phyloP scores from a whole-genome alignment of 2,113 vertebrate species.

The Charadrius vociferus region DNA sequence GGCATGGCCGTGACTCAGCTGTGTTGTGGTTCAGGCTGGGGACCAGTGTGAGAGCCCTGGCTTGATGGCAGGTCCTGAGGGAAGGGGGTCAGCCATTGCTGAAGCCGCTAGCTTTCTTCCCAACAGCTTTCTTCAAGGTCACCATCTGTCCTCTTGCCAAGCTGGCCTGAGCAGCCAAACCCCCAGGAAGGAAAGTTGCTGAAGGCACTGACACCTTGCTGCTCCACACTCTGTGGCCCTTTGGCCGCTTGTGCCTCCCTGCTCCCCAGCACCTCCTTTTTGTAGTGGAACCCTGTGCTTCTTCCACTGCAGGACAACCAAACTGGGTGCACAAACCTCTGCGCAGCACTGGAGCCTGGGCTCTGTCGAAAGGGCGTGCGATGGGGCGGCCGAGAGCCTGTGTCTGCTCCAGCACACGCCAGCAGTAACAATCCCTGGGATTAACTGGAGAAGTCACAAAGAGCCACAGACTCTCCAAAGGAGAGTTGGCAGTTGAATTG shows the following conservation, averaged over 20 bases:
- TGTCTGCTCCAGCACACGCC: rapidly evolving
- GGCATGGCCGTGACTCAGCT: background rate
- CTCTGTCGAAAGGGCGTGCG: rapidly evolving
- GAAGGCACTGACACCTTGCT: background rate
- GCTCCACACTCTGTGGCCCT: background rate
- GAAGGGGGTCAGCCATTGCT: background rate
- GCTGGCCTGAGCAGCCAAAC: background rate
- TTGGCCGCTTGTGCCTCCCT: background rate
- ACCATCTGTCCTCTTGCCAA: background rate
- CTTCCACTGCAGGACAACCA: background rate
- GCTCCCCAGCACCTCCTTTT: background rate
- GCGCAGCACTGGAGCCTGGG: background rate
- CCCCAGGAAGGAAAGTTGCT: background rate
- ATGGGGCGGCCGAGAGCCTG: background rate
- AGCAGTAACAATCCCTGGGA: background rate
- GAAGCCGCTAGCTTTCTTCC: background rate
- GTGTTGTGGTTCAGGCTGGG: background rate
- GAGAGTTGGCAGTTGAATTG: background rate
- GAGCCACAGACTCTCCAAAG: background rate
- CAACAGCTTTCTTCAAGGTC: background rate
- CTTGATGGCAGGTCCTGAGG: background rate
- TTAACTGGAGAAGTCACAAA: background rate
- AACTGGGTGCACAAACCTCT: background rate
- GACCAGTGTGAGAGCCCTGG: background rate
- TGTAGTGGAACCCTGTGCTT: background rate